These are phyloP conservation scores for Anabacerthia variegaticeps DNA, from an alignment of 2,797 vertebrate genomes.

Conservation along the genomic window DNA sequence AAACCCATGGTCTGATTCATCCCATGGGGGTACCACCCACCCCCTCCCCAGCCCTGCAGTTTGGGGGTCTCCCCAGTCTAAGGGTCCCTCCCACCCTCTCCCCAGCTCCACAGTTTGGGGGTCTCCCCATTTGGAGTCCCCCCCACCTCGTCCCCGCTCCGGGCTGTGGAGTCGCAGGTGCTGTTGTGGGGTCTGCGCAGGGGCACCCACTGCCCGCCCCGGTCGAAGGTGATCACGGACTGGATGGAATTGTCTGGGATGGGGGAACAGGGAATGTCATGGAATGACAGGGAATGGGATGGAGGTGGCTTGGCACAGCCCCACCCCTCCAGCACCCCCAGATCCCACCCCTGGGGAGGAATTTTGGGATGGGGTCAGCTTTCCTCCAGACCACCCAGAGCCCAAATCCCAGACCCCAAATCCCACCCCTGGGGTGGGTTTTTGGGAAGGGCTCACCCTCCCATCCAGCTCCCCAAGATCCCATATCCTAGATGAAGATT, in stretches of 20 bases:
- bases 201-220: constrained; percentile 90
- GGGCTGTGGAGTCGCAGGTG: constrained; percentile 86
- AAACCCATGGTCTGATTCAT: too few relatives aligned
- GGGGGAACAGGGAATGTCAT: not conserved
- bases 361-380: not conserved
- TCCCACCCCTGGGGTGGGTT: too few relatives aligned
- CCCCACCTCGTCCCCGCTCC: constrained; percentile 85
- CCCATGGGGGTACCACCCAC: too few relatives aligned
- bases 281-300: not conserved
- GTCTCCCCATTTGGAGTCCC: too few relatives aligned
- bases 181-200: constrained; percentile 86
- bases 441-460: not conserved
- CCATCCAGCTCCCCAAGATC: too few relatives aligned
- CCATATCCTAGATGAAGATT: too few relatives aligned
- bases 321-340: accelerated
- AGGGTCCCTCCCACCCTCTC: too few relatives aligned
- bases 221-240: constrained; percentile 92
- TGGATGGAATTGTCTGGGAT: constrained; percentile 88
- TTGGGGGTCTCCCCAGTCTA: too few relatives aligned
- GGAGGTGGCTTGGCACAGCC: not conserved
- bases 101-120: too few relatives aligned
- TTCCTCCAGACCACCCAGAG: not conserved
- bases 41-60: too few relatives aligned
- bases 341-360: not conserved
- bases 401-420: not conserved